phyloP scores from a whole-genome alignment of 2,888 invertebrate species.

The Auanema freiburgensis region DNA sequence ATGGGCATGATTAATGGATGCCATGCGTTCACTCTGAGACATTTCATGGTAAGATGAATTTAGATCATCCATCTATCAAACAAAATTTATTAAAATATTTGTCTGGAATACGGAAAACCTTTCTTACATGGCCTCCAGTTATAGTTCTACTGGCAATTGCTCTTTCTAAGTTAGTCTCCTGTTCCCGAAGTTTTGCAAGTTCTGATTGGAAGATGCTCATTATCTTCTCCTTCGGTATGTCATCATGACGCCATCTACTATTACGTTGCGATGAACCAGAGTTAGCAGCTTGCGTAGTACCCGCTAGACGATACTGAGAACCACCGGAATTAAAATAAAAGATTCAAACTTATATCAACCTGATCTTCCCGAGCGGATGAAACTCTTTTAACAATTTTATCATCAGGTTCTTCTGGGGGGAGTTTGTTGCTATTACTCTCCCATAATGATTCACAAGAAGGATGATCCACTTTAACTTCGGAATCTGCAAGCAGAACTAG shows the following conservation, averaged over 20 bases:
- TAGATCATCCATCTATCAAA: slow-evolving; percentile 18
- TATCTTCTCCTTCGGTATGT: slow-evolving; percentile 93
- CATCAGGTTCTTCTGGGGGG: slow-evolving; percentile 18
- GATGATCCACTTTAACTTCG: slow-evolving; percentile 58
- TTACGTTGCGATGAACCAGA: slow-evolving; percentile 63
- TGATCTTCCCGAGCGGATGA: slow-evolving; percentile 40
- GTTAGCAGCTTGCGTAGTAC: slow-evolving; percentile 26
- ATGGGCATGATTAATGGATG: slow-evolving; percentile 23
- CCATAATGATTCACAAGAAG: slow-evolving; percentile 52
- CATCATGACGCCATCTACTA: slow-evolving; percentile 81
- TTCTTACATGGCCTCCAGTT: slow-evolving; percentile 12
- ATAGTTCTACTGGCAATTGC: slow-evolving; percentile 30
- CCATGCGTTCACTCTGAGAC: slow-evolving; percentile 21
- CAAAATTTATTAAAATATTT: neutral
- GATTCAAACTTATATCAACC: slow-evolving; percentile 13
- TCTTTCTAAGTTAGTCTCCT: slow-evolving; percentile 45
- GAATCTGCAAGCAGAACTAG: slow-evolving; percentile 1
- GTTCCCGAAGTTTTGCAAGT: slow-evolving; percentile 84
- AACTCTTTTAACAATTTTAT: slow-evolving; percentile 4
- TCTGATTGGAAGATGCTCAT: slow-evolving; percentile 92
- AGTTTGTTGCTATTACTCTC: slow-evolving; percentile 27
- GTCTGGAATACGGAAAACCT: slow-evolving; percentile 7
- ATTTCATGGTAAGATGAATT: slow-evolving; percentile 18
- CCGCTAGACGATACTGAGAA: slow-evolving; percentile 30
- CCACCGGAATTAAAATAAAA: neutral